Evolutionary conservation across 2,797 vertebrate species (phyloP).

Genomic region (Peromyscus attwateri): DNA sequence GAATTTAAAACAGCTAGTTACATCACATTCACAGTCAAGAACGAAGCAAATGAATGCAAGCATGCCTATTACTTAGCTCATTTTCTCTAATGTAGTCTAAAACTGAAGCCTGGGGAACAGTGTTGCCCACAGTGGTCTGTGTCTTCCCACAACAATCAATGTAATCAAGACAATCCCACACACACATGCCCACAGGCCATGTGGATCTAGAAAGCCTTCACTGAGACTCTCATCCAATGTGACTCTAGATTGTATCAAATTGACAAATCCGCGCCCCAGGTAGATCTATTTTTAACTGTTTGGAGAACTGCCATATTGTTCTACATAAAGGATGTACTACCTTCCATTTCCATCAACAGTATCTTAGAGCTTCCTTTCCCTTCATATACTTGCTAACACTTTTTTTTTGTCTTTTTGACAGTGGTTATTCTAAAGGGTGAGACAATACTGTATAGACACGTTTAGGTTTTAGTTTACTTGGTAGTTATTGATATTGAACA

Average conservation of each 20-base stretch:
- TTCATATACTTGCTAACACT: not conserved
- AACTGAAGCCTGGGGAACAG: not conserved
- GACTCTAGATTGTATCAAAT: not conserved
- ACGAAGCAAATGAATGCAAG: not conserved
- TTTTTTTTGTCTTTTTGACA: not conserved
- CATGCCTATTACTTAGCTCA: not conserved
- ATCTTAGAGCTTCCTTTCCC: no score
- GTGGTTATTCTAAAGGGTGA: not conserved
- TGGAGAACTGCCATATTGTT: not conserved
- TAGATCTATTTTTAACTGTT: not conserved
- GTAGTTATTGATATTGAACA: not conserved
- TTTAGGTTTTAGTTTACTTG: not conserved
- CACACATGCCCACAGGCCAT: not conserved
- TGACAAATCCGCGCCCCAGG: not conserved
- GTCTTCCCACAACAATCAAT: not conserved
- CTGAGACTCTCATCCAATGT: not conserved
- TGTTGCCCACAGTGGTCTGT: not conserved
- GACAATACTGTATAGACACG: not conserved
- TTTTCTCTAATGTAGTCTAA: not conserved
- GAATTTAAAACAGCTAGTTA: not conserved
- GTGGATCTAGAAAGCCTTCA: not conserved
- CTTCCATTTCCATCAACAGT: not conserved
- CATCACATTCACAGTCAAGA: not conserved
- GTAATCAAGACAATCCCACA: not conserved
- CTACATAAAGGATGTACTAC: not conserved